Conservation (phyloP, 2,797 vertebrate species). For the Helostoma temminkii region DNA sequence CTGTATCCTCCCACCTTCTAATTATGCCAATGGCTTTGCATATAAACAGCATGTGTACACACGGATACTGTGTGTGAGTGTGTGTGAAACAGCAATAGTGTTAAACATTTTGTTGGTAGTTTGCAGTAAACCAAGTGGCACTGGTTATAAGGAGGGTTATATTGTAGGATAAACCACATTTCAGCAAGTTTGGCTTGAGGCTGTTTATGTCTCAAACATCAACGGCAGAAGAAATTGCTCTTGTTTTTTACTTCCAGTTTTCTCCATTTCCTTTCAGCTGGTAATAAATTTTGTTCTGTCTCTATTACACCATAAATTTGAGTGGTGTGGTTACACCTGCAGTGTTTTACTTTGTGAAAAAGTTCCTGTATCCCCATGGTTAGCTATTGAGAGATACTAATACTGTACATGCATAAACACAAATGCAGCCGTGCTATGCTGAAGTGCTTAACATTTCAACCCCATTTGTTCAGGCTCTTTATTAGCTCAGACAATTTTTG, state of each 20-base stretch:
- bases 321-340: background rate
- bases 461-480: background rate
- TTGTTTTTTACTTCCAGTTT: conserved; percentile 1
- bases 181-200: conserved; percentile 26
- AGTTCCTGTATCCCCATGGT: background rate
- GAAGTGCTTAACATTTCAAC: background rate
- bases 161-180: conserved; percentile 27
- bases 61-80: no score
- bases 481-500: background rate
- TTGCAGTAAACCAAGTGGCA: conserved; percentile 23
- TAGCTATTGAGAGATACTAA: background rate
- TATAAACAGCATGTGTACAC: background rate
- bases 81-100: background rate
- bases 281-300: conserved; percentile 3
- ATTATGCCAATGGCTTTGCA: background rate
- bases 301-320: background rate
- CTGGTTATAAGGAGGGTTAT: conserved; percentile 21
- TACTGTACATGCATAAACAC: background rate
- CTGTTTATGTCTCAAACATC: conserved; percentile 17
- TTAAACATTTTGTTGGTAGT: conserved; percentile 11
- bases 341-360: background rate
- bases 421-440: background rate
- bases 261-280: background rate
- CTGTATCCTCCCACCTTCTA: background rate
- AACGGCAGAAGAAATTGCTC: background rate